These are phyloP conservation scores for Mola mola DNA, from an alignment of 2,113 vertebrate species.

Conservation along the genomic window DNA sequence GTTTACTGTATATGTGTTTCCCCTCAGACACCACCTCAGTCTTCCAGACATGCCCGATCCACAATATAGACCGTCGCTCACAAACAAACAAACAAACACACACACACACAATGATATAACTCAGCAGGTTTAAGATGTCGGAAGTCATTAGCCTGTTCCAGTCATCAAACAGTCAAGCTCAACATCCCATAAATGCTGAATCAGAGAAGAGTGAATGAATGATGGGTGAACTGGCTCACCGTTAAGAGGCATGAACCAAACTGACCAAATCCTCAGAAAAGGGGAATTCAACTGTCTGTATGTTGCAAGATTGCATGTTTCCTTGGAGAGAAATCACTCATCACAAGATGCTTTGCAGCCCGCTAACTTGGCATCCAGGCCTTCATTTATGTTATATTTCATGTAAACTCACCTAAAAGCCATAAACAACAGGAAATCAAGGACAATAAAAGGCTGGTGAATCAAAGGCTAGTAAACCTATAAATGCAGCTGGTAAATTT, in stretches of 20 bases:
- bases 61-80: constrained; percentile 11
- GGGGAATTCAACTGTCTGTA: constrained; percentile 2
- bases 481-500: constrained; percentile 4
- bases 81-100: constrained; percentile 4
- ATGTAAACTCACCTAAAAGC: constrained; percentile 52
- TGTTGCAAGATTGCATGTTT: constrained; percentile 64
- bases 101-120: constrained; percentile 11
- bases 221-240: neutral
- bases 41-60: constrained; percentile 69
- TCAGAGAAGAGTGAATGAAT: neutral
- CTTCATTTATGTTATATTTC: constrained; percentile 4
- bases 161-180: constrained; percentile 17
- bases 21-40: constrained; percentile 65
- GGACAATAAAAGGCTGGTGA: neutral
- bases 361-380: constrained; percentile 25
- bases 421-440: constrained; percentile 44
- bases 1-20: constrained; percentile 53
- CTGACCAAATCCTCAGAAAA: constrained; percentile 28
- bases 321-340: constrained; percentile 48
- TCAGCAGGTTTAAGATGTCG: constrained; percentile 18
- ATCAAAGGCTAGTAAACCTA: neutral
- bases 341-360: constrained; percentile 43
- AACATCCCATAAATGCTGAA: constrained; percentile 9
- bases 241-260: constrained; percentile 9
- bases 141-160: neutral